These are phyloP conservation scores for Salvelinus alpinus DNA, from an alignment of 2,113 vertebrate genomes.

Conservation along the genomic window DNA sequence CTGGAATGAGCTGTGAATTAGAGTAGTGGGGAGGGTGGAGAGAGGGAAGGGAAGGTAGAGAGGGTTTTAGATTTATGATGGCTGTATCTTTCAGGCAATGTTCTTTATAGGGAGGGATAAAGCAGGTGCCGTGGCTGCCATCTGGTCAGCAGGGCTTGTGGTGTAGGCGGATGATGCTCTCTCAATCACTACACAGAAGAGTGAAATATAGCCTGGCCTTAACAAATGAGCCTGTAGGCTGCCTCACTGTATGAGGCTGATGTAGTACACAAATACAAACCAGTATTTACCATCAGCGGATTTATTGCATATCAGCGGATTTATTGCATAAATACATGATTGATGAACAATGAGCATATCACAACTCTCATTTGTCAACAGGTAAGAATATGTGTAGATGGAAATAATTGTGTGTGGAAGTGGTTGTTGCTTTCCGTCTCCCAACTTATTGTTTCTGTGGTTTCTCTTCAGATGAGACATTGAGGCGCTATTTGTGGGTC, in stretches of 20 bases:
- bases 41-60: background rate
- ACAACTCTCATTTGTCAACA: background rate
- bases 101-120: constrained; percentile 11
- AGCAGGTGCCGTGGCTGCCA: background rate
- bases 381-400: background rate
- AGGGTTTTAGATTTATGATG: constrained; percentile 14
- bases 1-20: background rate
- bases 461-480: background rate
- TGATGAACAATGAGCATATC: background rate
- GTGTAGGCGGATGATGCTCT: background rate
- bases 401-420: background rate
- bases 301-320: background rate
- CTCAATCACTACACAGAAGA: constrained; percentile 1
- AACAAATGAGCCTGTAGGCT: background rate
- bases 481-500: background rate
- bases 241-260: background rate
- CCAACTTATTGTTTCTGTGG: background rate
- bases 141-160: background rate
- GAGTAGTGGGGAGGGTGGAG: background rate
- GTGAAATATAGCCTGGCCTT: background rate
- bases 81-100: constrained; percentile 4
- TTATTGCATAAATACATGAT: background rate
- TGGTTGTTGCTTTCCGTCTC: background rate
- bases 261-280: background rate
- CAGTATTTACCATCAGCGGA: background rate